Percentiles rank a stretch among this genome's conserved stretches.
phyloP scores from a whole-genome alignment of 2,888 invertebrate genomes.

The Chymomyza amoena region DNA sequence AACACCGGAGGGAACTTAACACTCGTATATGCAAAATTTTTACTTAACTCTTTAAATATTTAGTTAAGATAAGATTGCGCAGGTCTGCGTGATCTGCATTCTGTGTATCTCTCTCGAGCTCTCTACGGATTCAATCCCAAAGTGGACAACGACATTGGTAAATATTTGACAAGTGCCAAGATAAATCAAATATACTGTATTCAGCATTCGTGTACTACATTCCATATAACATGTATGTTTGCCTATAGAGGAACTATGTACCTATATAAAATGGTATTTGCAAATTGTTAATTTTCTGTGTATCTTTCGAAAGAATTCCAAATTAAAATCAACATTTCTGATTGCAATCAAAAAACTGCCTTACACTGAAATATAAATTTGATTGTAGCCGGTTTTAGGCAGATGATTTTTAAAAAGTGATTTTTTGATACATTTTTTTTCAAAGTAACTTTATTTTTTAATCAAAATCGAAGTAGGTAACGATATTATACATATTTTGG shows the following conservation, averaged over 20 bases:
- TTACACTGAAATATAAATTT: too few relatives aligned
- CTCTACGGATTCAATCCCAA: neutral
- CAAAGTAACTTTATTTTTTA: too few relatives aligned
- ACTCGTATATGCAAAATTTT: neutral
- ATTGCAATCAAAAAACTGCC: neutral
- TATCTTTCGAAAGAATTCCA: neutral
- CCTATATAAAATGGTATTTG: neutral
- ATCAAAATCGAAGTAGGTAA: too few relatives aligned
- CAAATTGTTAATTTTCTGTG: neutral
- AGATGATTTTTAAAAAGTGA: too few relatives aligned
- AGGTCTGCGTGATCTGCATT: neutral
- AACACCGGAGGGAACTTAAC: neutral
- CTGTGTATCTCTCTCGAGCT: neutral
- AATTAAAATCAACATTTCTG: neutral
- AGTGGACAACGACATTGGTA: neutral
- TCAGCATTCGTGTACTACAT: too few relatives aligned
- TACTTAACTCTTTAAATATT: constrained; percentile 35
- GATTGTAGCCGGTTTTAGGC: too few relatives aligned
- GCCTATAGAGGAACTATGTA: too few relatives aligned
- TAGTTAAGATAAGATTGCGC: constrained; percentile 46
- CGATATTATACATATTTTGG: too few relatives aligned
- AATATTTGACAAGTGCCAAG: neutral
- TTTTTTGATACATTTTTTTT: too few relatives aligned
- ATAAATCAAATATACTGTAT: neutral
- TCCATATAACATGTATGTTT: neutral